Evolutionary conservation across 2,113 vertebrate genomes (phyloP), one percentile per base, ranked within the genome.

Genomic region (Aegithalos caudatus): DNA sequence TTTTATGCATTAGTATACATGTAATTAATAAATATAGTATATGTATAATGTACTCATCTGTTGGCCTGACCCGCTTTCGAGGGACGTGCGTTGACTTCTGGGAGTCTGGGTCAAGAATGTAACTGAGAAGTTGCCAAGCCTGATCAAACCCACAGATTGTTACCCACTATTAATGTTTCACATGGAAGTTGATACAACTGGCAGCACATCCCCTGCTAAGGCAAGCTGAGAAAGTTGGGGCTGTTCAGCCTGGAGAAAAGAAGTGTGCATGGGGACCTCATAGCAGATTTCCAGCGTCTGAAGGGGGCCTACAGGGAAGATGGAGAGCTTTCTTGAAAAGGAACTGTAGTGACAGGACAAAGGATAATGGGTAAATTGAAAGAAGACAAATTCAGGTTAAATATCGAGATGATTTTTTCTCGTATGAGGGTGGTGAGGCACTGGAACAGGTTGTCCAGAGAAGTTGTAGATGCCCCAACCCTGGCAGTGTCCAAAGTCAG

Each of bases 61-160:
- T 45, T 28, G 16, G 45, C 23, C 45, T 60, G n/a, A 45, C 53
- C 45, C 0, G 0, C 28, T 74, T 60, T 45, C 0, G 0, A 45
- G 38, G 60, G 28, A 45, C 1, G 4, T 33, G 6, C 1, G 0
- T 42, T 56, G 65, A 7, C 29, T 62, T 31, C 29, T 54, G 29
- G n/a, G 24, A 71, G 40, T 18, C 40, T 40, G 57, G 24, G 14
- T 50, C 58, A 33, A 35, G 19, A 25, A 51, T 10, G 10, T 19
- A 37, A 9, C 44, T 5, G 5, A 37, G 44, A 58, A 57, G 8
- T 6, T 74, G 45, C 51, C 51, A 66, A 38, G 16, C n/a, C 33
- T 60, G 24, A 20, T 67, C 28, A 60, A 89, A 66, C 24, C 20
- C 33, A 29, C 19, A 50, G 33, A 24, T 73, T 44, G 13, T n/a